Base-by-base conservation (phyloP, 2,888 invertebrate genomes). In the Pyrochroa serraticornis region DNA sequence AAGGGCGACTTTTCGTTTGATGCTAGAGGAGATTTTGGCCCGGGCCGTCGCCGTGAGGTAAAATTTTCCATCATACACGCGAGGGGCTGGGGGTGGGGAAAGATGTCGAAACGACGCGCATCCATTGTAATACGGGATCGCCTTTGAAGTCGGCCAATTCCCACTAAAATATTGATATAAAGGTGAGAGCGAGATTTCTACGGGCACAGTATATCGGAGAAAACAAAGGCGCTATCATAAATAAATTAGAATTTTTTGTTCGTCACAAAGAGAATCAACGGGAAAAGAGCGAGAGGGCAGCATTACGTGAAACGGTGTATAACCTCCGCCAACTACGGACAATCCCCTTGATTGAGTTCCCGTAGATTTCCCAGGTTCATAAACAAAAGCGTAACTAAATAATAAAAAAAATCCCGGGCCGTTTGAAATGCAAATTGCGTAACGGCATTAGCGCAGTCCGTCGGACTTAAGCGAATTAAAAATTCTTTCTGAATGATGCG, bases 391-490 rank as follows among this genome's bases (percentile, higher is more conserved):
- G 42, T 47, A 58, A 46, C 47, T 30, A 41, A 57, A 46, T 57
- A 49, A 42, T 37, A 30, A 45, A 56, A 54, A 54, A 59, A 47
- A 47, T 47, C 36, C 37, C 2, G 34, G 35, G 47, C 51, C 54
- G 66, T 68, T 70, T 65, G 60, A 64, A 58, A 68, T 67, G 64
- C 65, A 69, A 70, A 70, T 70, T 62, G 61, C 52, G 59, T 69
- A 66, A 69, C 65, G 51, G 50, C 63, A 59, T 67, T 68, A 63
- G 58, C 52, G 58, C 68, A 62, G 57, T 58, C 65, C 59, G 61
- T 39, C 47, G 66, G 65, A 68, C 60, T 65, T 68, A 62, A 68
- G 50, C 60, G 58, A 68, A 69, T 70, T 69, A 69, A 66, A 67
- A 70, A 70, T 70, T 69, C 68, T 66, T 67, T 68, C 64, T 66